phyloP scores from a whole-genome alignment of 2,888 invertebrate species.

The Cheilosia impressa region DNA sequence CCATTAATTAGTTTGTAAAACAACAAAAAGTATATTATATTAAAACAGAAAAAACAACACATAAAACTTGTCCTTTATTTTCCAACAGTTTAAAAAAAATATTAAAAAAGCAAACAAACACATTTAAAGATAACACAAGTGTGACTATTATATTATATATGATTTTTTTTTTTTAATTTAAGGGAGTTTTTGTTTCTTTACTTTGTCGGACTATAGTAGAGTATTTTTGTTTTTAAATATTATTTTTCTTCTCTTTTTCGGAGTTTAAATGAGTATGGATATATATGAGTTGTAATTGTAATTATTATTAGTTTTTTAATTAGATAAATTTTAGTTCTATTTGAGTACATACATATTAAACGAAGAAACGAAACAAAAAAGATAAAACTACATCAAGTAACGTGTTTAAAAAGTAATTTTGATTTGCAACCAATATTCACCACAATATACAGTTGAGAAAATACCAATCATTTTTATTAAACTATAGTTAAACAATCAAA shows the following conservation, averaged over 20 bases:
- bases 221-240: slow-evolving; percentile 59
- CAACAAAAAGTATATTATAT: slow-evolving; percentile 54
- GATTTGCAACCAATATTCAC: slow-evolving; percentile 65
- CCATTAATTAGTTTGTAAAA: slow-evolving; percentile 67
- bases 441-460: slow-evolving; percentile 70
- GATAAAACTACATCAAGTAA: slow-evolving; percentile 23
- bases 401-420: slow-evolving; percentile 74
- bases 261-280: slow-evolving; percentile 62
- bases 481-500: slow-evolving; percentile 48
- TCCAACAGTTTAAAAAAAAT: slow-evolving; percentile 31
- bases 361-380: slow-evolving; percentile 46
- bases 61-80: slow-evolving; percentile 51
- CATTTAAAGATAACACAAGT: slow-evolving; percentile 27
- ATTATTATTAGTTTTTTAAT: slow-evolving; percentile 76
- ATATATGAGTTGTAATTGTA: slow-evolving; percentile 71
- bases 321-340: slow-evolving; percentile 76
- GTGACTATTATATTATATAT: slow-evolving; percentile 52
- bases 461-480: slow-evolving; percentile 73
- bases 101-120: slow-evolving; percentile 23
- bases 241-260: slow-evolving; percentile 36
- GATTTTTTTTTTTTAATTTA: slow-evolving; percentile 33
- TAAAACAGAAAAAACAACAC: slow-evolving; percentile 39
- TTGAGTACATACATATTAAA: slow-evolving; percentile 61
- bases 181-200: slow-evolving; percentile 70
- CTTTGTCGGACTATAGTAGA: slow-evolving; percentile 53